A percentile compares a stretch with the other conserved stretches of the same genome.
Conservation (phyloP, 2,113 vertebrate genomes). For the Ranitomeya variabilis region DNA sequence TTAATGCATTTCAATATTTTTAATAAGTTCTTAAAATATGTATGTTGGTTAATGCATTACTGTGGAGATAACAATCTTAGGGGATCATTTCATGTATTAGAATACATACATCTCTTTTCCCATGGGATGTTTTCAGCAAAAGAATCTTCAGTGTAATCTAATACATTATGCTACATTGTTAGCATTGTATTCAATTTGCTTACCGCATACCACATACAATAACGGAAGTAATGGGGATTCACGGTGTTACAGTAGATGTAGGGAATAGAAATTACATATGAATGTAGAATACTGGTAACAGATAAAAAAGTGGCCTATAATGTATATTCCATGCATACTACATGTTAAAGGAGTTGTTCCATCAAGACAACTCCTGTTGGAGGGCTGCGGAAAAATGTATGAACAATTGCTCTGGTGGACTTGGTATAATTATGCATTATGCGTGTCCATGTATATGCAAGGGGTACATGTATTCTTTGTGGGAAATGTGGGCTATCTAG, state of each 20-base stretch:
- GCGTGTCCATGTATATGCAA: background rate
- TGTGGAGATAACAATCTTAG: background rate
- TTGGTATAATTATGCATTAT: no score
- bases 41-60: constrained; percentile 33
- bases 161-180: constrained; percentile 5
- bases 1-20: constrained; percentile 16
- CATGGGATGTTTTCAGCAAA: background rate
- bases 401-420: no score
- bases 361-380: background rate
- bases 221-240: background rate
- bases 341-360: background rate
- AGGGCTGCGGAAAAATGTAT: no score
- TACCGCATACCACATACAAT: background rate
- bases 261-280: background rate
- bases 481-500: background rate
- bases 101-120: constrained; percentile 13
- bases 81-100: constrained; percentile 22
- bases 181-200: constrained; percentile 6
- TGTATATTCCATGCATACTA: background rate
- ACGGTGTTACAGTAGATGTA: background rate
- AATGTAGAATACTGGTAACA: background rate
- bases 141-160: constrained; percentile 4
- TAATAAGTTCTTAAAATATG: constrained; percentile 19
- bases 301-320: background rate
- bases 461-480: background rate